Base-by-base conservation (phyloP, 1,140 invertebrate species). In the Papilio dardanus region DNA sequence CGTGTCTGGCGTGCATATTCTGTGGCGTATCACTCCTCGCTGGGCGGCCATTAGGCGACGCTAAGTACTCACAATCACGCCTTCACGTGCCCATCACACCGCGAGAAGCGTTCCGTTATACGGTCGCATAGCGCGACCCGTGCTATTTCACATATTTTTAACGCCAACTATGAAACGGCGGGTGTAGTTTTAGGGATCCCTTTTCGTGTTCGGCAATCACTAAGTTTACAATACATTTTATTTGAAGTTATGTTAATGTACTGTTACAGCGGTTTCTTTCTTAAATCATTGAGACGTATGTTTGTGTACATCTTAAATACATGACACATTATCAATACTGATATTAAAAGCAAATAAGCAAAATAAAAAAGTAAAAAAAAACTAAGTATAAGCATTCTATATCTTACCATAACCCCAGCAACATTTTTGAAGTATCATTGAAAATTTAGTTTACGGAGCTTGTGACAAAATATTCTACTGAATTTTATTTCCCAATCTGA, bases 21-120 rank as follows among this genome's bases (percentile, higher is more conserved):
- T 62, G 14, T 46, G 50, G 0, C 19, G 12, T 50, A 71, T 76
- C 75, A 76, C 66, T 76, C 75, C 40, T 69, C 75, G n/a, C 40
- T 30, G 46, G 31, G 67, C 75, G 67, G 75, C 35, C 66, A 76
- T 76, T 76, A 76, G 74, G 42, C 62, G 30, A 35, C 65, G 62
- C 46, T 62, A 58, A 68, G 74, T 75, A 31, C 37, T 69, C 30
- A 76, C 42, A 76, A 76, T 71, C 69, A 31, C 69, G 69, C 69
- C 69, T 71, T 71, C 69, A 31, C 69, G 69, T 71, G 69, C 35
- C 37, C 67, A 40, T 69, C 67, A 42, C 35, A 68, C 40, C 68
- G 69, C 69, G 67, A 35, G 42, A 31, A 71, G 40, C 69, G 69
- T 71, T 24, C 69, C 69, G 69, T 50, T 71, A 71, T 31, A 71